Base-by-base conservation (phyloP, 2,888 invertebrate species). In the Megamerina dolium region DNA sequence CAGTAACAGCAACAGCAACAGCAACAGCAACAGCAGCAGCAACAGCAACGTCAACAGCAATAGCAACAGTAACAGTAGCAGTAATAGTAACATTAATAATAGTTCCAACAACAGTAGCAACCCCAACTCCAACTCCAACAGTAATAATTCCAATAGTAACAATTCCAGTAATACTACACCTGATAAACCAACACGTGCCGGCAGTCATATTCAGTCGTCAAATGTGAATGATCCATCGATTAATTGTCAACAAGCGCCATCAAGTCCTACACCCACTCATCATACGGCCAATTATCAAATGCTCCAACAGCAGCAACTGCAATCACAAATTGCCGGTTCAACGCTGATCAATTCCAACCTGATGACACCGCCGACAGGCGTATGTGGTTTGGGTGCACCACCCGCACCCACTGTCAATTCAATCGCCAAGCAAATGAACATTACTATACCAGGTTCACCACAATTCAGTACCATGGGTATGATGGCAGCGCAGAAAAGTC, bases 11-110 rank as follows among this genome's bases (percentile, higher is more conserved):
- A 63, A 46, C 36, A 60, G 43, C 13, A 60, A 52, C 37, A 38
- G 52, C 48, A 55, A 52, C 37, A 48, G 56, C 36, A 59, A 54
- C 18, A 43, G 50, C 16, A 51, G 49, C 45, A 54, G 54, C 40
- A 46, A 38, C 33, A 39, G 14, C 36, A 48, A 16, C 41, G 46
- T 17, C 39, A 50, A 40, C 37, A 51, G 45, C 39, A 50, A 37
- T 45, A 41, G 16, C 9, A 82, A 83, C 39, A 56, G 73, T 53
- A 73, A 70, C 54, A 66, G 62, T 42, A 64, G 68, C 30, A 53
- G 32, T 29, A 10, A 30, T 4, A 51, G 35, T 35, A 44, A 39
- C 17, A 43, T 26, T 21, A 26, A 21, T 37, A 39, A 32, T 33
- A 45, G 41, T 23, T 45, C 17, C 17, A 26, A 34, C 9, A 57